Evolutionary conservation across 1,140 invertebrate species (phyloP).

Genomic region (Drosophila biarmipes): DNA sequence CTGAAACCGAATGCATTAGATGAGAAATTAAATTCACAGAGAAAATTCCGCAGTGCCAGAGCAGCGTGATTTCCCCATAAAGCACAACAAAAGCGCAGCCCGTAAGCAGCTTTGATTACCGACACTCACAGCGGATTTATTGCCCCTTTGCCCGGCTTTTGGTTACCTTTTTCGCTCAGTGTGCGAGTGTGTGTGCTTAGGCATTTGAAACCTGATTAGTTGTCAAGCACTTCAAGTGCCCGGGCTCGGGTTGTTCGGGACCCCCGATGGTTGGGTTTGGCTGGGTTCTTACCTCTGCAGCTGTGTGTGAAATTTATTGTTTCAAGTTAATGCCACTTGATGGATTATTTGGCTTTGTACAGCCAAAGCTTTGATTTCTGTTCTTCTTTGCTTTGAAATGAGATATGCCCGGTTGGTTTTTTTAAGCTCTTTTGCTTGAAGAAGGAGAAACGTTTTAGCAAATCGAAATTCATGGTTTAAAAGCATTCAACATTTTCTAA

Average conservation of each 20-base stretch:
- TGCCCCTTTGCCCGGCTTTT: constrained; percentile 6
- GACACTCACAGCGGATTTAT: constrained; percentile 39
- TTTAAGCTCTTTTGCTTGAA: not conserved
- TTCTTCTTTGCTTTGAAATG: constrained; percentile 21
- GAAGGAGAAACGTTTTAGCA: not conserved
- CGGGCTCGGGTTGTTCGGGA: constrained; percentile 23
- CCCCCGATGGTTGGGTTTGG: not conserved
- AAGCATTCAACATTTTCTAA: not conserved
- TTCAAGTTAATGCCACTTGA: constrained; percentile 83
- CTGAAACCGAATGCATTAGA: constrained; percentile 49
- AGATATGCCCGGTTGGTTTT: constrained; percentile 5
- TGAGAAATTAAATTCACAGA: constrained; percentile 13
- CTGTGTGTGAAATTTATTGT: constrained; percentile 80
- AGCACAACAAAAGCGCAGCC: constrained; percentile 61
- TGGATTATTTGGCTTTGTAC: constrained; percentile 80
- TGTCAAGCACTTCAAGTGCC: constrained; percentile 76
- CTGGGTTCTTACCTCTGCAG: constrained; percentile 23
- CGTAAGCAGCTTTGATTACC: constrained; percentile 69
- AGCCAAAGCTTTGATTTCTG: constrained; percentile 61
- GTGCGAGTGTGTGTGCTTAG: constrained; percentile 38
- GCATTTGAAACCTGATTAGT: constrained; percentile 79
- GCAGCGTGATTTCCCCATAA: constrained; percentile 34
- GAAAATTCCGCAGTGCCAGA: not conserved
- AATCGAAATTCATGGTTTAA: not conserved
- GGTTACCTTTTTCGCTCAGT: constrained; percentile 34